A percentile compares a stretch with the other conserved stretches of the same genome.
Evolutionary conservation across 2,113 vertebrate genomes (phyloP).

Genomic region (Hydrochoerus hydrochaeris): DNA sequence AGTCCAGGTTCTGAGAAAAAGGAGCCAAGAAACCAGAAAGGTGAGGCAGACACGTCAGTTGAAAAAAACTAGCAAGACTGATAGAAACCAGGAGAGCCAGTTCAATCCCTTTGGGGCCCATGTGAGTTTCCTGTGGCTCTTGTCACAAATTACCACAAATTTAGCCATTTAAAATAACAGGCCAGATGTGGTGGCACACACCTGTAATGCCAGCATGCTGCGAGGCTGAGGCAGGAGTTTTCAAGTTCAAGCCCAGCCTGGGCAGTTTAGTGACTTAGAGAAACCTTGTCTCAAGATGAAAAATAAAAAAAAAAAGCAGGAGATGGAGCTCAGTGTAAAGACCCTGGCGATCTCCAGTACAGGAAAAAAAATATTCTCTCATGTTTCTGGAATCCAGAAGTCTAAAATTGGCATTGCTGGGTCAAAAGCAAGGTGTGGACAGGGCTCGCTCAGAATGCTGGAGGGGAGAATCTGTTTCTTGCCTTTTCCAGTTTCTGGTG

Average conservation of each 20-base stretch:
- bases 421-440: not conserved
- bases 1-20: constrained; percentile 16
- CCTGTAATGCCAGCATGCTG: not conserved
- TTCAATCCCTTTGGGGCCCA: not conserved
- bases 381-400: not conserved
- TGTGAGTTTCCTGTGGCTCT: not conserved
- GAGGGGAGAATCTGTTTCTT: not conserved
- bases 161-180: not conserved
- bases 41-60: not conserved
- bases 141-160: not conserved
- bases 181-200: not conserved
- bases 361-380: not conserved
- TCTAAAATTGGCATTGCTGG: not conserved
- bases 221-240: not conserved
- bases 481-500: not conserved
- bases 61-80: not conserved
- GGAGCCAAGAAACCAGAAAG: not conserved
- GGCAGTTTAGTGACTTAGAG: not conserved
- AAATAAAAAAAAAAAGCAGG: not conserved
- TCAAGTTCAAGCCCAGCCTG: not conserved
- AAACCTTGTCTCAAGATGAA: not conserved
- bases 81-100: not conserved
- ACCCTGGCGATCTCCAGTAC: not conserved
- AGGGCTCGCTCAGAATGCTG: rapidly evolving
- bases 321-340: not conserved